Conservation (phyloP, 2,888 invertebrate genomes). For the Shargacucullia verbasci region DNA sequence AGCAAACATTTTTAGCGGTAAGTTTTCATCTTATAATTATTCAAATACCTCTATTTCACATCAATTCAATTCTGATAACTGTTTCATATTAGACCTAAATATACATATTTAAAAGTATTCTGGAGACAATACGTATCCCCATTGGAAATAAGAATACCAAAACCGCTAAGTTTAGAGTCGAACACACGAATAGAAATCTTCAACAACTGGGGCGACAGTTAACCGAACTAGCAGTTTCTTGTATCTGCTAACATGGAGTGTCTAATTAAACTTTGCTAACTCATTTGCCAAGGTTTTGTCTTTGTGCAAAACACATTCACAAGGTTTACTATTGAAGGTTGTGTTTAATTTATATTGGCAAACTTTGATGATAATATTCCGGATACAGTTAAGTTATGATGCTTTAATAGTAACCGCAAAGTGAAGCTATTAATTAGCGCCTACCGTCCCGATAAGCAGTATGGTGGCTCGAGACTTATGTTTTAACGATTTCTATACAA, state of each 20-base stretch:
- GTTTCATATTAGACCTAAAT: no score
- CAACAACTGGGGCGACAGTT: slow-evolving; percentile 32
- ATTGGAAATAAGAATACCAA: slow-evolving; percentile 37
- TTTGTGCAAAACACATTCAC: slow-evolving; percentile 45
- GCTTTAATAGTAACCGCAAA: slow-evolving; percentile 1
- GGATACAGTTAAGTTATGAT: slow-evolving; percentile 14
- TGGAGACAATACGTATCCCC: slow-evolving; percentile 1
- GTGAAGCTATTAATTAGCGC: no score
- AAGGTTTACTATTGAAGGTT: slow-evolving; percentile 39
- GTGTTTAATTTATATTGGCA: slow-evolving; percentile 42
- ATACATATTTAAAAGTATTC: slow-evolving; percentile 10
- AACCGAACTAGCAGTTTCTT: slow-evolving; percentile 40
- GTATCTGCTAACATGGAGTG: slow-evolving; percentile 44
- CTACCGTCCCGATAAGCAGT: no score
- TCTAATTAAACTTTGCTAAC: slow-evolving; percentile 56
- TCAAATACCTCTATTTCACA: no score
- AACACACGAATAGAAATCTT: slow-evolving; percentile 33
- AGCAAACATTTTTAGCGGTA: no score
- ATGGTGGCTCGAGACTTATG: no score
- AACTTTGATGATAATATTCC: slow-evolving; percentile 38
- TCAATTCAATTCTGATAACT: no score
- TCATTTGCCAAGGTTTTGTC: slow-evolving; percentile 52
- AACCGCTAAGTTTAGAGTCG: slow-evolving; percentile 22
- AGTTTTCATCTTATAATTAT: no score
- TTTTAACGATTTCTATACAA: no score